Percentiles rank a stretch among this genome's conserved stretches.
Conservation (phyloP, 2,113 vertebrate genomes). For the Crotalus tigris region DNA sequence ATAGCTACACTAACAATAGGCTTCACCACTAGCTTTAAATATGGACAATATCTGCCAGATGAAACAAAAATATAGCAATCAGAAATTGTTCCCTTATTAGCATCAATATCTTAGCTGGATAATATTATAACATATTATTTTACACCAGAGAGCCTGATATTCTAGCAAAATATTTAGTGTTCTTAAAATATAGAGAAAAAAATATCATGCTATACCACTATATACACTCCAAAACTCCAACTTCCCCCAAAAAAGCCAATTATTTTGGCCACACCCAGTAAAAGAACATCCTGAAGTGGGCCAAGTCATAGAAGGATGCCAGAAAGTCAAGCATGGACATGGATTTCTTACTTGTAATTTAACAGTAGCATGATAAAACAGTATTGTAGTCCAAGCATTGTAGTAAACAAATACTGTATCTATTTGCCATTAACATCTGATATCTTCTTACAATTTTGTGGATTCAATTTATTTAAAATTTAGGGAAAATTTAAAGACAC, state of each 20-base stretch:
- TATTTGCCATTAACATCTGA: not conserved
- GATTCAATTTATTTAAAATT: not conserved
- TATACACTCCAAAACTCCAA: not conserved
- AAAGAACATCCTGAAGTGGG: not conserved
- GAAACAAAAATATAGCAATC: not conserved
- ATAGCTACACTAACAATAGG: not conserved
- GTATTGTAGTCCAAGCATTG: not conserved
- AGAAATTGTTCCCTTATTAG: not conserved
- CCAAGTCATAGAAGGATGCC: not conserved
- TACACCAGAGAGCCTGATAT: not conserved
- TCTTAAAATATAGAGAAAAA: not conserved
- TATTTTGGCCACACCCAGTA: not conserved
- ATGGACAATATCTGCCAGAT: not conserved
- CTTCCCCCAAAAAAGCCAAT: not conserved
- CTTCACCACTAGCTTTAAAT: not conserved
- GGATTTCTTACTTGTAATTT: not conserved
- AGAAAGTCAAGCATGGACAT: not conserved
- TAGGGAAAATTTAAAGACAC: not conserved
- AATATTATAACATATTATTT: not conserved
- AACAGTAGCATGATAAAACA: not conserved
- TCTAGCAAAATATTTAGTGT: not conserved
- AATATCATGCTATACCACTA: not conserved
- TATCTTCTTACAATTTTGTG: not conserved
- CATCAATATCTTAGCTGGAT: not conserved
- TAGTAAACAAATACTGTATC: not conserved